phyloP scores from a whole-genome alignment of 2,113 vertebrate species.

The Cinclus cinclus region DNA sequence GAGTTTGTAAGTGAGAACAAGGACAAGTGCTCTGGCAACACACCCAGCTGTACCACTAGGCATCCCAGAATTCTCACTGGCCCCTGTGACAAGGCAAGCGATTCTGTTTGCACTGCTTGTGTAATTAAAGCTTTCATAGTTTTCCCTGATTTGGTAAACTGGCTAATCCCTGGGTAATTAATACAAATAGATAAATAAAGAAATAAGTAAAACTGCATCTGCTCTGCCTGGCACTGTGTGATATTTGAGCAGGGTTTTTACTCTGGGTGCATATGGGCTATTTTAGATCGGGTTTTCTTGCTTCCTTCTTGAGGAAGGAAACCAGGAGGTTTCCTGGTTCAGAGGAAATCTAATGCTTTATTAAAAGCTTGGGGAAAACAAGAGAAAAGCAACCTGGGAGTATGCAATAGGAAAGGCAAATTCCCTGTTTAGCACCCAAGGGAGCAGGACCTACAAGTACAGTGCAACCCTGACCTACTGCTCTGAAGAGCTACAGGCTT shows the following conservation, averaged over 20 bases:
- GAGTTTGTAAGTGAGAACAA: neutral
- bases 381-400: neutral
- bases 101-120: neutral
- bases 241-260: neutral
- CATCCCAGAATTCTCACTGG: neutral
- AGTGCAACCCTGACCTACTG: neutral
- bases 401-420: neutral
- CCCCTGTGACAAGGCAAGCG: rapidly evolving
- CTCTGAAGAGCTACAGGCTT: neutral
- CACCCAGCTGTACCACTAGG: neutral
- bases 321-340: neutral
- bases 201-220: neutral
- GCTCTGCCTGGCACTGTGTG: rapidly evolving
- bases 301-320: neutral
- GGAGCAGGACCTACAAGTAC: neutral
- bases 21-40: neutral
- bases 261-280: neutral
- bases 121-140: neutral
- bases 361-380: neutral
- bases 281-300: neutral
- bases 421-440: neutral
- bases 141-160: neutral
- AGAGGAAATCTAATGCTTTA: neutral
- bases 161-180: neutral
- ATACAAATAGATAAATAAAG: neutral